Conservation (phyloP, 35 echinoderm and acorn worm species). For the Diadema setosum region DNA sequence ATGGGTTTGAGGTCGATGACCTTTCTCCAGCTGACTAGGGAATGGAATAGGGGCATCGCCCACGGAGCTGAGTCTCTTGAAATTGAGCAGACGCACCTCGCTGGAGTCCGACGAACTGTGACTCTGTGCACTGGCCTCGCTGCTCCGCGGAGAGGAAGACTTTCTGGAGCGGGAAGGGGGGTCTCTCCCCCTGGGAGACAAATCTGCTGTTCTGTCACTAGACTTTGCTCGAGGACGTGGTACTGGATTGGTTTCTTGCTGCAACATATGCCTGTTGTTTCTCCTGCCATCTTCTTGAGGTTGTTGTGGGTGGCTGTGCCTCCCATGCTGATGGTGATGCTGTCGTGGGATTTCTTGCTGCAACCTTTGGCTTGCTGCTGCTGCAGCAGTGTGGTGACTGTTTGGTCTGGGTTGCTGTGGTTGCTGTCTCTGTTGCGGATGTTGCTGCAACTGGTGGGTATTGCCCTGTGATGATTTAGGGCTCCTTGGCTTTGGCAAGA, state of each 20-base stretch:
- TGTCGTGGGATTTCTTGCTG: not conserved
- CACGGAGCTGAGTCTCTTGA: not conserved
- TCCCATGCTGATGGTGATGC: not conserved
- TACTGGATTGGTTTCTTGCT: not conserved
- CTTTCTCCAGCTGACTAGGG: too few relatives aligned
- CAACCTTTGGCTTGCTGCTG: not conserved
- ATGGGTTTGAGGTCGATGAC: too few relatives aligned
- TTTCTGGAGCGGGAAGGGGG: not conserved
- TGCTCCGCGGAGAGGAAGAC: not conserved
- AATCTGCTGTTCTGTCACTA: not conserved
- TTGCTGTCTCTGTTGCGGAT: not conserved
- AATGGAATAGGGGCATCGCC: not conserved
- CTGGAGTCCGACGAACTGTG: not conserved
- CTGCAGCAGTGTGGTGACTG: not conserved
- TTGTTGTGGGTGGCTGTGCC: too few relatives aligned
- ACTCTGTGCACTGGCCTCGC: not conserved
- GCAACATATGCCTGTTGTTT: not conserved
- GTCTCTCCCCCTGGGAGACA: not conserved
- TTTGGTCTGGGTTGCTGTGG: not conserved
- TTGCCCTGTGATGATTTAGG: not conserved
- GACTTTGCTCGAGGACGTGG: not conserved
- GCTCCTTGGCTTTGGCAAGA: not conserved
- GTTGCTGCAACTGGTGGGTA: not conserved
- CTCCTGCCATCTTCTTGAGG: not conserved
- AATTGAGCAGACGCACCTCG: not conserved